Evolutionary conservation across 2,113 vertebrate species (phyloP).

Genomic region (Alethe castanea): DNA sequence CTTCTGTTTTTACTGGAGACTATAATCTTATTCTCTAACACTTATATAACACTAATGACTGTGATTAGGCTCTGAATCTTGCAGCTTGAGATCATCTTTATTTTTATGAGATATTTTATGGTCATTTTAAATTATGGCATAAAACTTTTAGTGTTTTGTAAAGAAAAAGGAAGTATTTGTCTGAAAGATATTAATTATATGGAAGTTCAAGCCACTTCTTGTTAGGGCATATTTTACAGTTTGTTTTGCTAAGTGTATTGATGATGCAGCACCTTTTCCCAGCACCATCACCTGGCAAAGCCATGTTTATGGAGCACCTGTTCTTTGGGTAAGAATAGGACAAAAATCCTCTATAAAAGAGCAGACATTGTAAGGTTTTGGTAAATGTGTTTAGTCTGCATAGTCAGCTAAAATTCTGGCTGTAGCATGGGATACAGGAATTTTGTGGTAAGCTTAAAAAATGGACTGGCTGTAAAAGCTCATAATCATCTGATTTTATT

Average conservation of each 20-base stretch:
- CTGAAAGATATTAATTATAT: neutral
- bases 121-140: neutral
- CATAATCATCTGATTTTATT: slow-evolving; percentile 27
- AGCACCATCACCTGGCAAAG: neutral
- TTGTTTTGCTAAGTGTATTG: neutral
- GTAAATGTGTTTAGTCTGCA: neutral
- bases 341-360: neutral
- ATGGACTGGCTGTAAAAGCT: neutral
- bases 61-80: neutral
- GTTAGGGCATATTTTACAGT: neutral
- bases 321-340: neutral
- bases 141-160: neutral
- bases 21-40: neutral
- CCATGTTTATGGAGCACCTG: neutral
- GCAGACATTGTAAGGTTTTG: neutral
- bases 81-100: neutral
- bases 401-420: neutral
- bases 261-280: neutral
- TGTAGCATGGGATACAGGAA: fast-evolving
- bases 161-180: neutral
- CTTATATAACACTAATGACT: neutral
- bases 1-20: neutral
- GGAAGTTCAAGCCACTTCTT: neutral
- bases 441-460: neutral
- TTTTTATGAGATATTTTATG: slow-evolving; percentile 10